A percentile compares a stretch with the other conserved stretches of the same genome.
These are phyloP conservation scores for Drosophila sucinea DNA, from an alignment of 1,140 invertebrate species.

Conservation along the genomic window DNA sequence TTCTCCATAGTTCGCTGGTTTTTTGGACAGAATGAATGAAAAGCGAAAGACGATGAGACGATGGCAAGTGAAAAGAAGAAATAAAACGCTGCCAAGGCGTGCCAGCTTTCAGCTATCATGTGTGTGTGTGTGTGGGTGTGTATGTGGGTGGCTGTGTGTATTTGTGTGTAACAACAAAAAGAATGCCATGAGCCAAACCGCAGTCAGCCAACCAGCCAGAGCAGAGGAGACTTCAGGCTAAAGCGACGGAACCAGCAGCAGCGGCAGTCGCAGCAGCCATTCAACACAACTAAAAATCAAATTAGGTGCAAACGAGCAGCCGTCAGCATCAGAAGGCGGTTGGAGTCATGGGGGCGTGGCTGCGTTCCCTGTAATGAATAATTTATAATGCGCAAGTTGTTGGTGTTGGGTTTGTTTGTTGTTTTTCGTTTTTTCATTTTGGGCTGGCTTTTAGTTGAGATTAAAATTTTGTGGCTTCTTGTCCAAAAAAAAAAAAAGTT, in stretches of 20 bases:
- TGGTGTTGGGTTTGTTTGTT: constrained; percentile 27
- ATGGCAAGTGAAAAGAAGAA: constrained; percentile 40
- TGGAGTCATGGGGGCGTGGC: constrained; percentile 39
- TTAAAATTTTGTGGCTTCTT: constrained; percentile 75
- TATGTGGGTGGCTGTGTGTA: constrained; percentile 25
- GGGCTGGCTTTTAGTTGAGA: constrained; percentile 69
- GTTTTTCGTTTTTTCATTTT: constrained; percentile 34
- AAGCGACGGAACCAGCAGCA: neutral
- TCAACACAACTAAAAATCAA: constrained; percentile 79
- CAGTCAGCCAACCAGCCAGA: constrained; percentile 30
- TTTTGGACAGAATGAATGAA: constrained; percentile 76
- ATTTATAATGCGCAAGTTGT: constrained; percentile 68
- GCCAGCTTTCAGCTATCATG: constrained; percentile 26
- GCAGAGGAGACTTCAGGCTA: neutral
- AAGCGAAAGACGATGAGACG: constrained; percentile 49
- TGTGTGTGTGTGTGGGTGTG: constrained; percentile 26
- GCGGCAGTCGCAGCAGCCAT: constrained; percentile 32
- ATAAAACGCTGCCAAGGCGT: constrained; percentile 45
- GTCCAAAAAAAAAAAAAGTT: constrained; percentile 7
- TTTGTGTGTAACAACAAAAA: constrained; percentile 24
- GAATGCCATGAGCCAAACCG: constrained; percentile 60
- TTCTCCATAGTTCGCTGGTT: neutral
- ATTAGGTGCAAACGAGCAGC: constrained; percentile 79
- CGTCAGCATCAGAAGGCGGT: constrained; percentile 46
- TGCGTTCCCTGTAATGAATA: constrained; percentile 73